Percentiles rank a stretch among this genome's conserved stretches.
phyloP scores from a whole-genome alignment of 1,140 invertebrate genomes.

The Drosophila busckii region DNA sequence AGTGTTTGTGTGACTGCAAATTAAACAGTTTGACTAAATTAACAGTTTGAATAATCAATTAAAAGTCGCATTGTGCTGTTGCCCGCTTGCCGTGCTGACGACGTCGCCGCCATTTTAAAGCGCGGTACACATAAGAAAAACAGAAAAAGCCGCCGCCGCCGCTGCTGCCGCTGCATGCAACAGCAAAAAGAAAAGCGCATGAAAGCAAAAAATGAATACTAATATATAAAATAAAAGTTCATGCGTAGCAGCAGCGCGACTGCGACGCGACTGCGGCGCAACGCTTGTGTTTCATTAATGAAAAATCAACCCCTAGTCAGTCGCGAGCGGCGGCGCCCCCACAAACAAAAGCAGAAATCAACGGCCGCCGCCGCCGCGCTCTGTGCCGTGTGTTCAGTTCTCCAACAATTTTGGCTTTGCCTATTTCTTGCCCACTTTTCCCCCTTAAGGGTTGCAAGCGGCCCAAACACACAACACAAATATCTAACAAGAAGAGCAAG shows the following conservation, averaged over 20 bases:
- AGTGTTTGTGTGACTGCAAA: slow-evolving; percentile 1
- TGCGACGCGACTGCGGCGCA: too few species aligned
- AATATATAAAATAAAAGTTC: too few species aligned
- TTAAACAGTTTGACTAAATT: slow-evolving; percentile 19
- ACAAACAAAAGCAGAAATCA: slow-evolving; percentile 70
- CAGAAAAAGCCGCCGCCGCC: slow-evolving; percentile 1
- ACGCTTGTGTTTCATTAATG: slow-evolving; percentile 57
- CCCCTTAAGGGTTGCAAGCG: slow-evolving; percentile 36
- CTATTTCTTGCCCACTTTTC: slow-evolving; percentile 24
- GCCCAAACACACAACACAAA: slow-evolving; percentile 4
- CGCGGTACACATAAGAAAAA: slow-evolving; percentile 48
- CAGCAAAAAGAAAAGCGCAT: slow-evolving; percentile 51
- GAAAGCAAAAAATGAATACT: too few species aligned
- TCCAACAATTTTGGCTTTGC: slow-evolving; percentile 1
- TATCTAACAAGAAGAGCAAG: background rate
- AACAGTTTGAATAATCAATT: slow-evolving; percentile 16
- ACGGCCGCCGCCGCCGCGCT: slow-evolving; percentile 15
- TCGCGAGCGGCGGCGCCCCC: slow-evolving; percentile 40
- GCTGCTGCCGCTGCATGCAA: slow-evolving; percentile 22
- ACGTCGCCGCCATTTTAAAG: slow-evolving; percentile 46
- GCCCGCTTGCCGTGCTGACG: too few species aligned
- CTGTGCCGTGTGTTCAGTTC: slow-evolving; percentile 18
- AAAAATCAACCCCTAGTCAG: slow-evolving; percentile 63
- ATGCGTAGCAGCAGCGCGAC: too few species aligned
- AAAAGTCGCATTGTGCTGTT: slow-evolving; percentile 35